Conservation (phyloP, 1,140 invertebrate genomes). For the Callitettix versicolor region DNA sequence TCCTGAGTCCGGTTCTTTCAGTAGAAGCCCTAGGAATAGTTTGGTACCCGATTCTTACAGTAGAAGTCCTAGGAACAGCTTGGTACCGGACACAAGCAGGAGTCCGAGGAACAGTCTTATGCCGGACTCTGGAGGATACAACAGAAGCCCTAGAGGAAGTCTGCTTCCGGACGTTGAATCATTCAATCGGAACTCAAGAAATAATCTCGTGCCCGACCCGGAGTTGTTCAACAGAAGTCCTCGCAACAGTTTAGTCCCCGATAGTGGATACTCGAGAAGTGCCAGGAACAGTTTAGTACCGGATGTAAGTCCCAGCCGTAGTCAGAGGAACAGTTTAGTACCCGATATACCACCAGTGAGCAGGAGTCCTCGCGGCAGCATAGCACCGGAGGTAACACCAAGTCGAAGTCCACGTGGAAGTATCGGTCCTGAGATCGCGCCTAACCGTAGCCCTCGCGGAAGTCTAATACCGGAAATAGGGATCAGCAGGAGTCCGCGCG, state of each 20-base stretch:
- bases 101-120: constrained; percentile 35
- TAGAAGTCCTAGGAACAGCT: constrained; percentile 47
- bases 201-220: constrained; percentile 43
- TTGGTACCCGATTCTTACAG: constrained; percentile 36
- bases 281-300: constrained; percentile 41
- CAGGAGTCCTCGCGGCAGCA: constrained; percentile 46
- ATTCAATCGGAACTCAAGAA: constrained; percentile 26
- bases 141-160: constrained; percentile 35
- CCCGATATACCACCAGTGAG: constrained; percentile 37
- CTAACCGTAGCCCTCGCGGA: constrained; percentile 23
- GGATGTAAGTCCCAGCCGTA: constrained; percentile 34
- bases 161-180: constrained; percentile 30
- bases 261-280: constrained; percentile 37
- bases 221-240: constrained; percentile 49
- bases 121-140: constrained; percentile 35
- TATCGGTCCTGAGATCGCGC: constrained; percentile 36
- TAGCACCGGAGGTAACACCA: constrained; percentile 28
- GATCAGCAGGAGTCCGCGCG: constrained; percentile 35
- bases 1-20: constrained; percentile 30
- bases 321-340: constrained; percentile 46
- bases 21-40: constrained; percentile 35
- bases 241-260: constrained; percentile 49
- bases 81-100: constrained; percentile 41
- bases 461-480: constrained; percentile 22
- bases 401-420: constrained; percentile 48